Base-by-base conservation (phyloP, 2,888 invertebrate genomes). In the Ecdyonurus torrentis region DNA sequence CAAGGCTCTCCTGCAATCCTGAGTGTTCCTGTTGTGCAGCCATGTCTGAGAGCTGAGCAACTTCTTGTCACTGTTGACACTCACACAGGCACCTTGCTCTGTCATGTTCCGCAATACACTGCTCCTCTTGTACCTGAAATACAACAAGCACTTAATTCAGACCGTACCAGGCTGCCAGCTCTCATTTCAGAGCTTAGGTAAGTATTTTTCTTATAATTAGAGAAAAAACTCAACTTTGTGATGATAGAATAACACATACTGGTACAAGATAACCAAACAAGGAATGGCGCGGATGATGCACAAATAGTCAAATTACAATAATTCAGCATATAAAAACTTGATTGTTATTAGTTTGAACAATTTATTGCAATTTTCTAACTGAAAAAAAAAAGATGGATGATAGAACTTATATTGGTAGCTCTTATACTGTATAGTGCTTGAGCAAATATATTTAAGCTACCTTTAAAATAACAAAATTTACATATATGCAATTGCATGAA, bases 1-100 rank as follows among this genome's bases (percentile, higher is more conserved):
- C 84, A 87, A 75, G 96, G 96, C 25, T 91, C 94, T 67, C 96
- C 97, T 25, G 91, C 94, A 64, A 91, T 95, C 69, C 79, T 97
- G 65, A 91, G 92, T 24, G 87, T 95, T 64, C 92, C 94, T 1
- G 86, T 95, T 67, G 79, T 96, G 61, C 84, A 86, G 68, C 95
- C 95, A 23, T 95, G 93, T 73, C 79, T 95, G 70, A 81, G 91
- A 67, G 94, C 95, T 0, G 96, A 97, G 74, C 89, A 92, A 74
- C 81, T 97, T 67, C 80, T 95, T 64, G 87, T 97, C 64, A 90
- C 94, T 24, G 93, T 97, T 61, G 94, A 96, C 74, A 92, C 94
- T 37, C 94, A 95, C 75, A 91, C 91, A 5, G 97, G 97, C 0
- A 86, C 90, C 76, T 81, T 92, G 69, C 87, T 93, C 67, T 91